Percentiles rank a stretch among this genome's conserved stretches.
phyloP scores from a whole-genome alignment of 2,888 invertebrate genomes.

The Bursaphelenchus okinawaensis region DNA sequence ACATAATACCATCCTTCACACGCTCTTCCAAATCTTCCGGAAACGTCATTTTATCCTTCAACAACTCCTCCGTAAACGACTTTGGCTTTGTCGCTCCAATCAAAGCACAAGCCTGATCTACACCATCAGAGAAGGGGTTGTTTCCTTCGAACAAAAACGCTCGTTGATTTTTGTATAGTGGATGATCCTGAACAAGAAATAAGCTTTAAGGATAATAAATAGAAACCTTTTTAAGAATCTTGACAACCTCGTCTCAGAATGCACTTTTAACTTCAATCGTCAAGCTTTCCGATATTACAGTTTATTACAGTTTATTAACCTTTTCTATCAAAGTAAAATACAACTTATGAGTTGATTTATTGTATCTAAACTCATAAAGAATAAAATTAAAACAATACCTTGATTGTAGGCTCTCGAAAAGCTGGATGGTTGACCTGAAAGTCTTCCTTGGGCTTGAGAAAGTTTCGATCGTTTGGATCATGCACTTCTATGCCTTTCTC shows the following conservation, averaged over 20 bases:
- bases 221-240: no score
- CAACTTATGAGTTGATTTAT: conserved; percentile 19
- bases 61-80: conserved; percentile 33
- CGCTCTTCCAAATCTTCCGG: conserved; percentile 23
- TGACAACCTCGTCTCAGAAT: no score
- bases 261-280: conserved; percentile 3
- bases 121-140: conserved; percentile 49
- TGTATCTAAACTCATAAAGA: not conserved
- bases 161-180: conserved; percentile 35
- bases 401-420: conserved; percentile 20
- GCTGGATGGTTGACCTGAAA: conserved; percentile 23
- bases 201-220: no score
- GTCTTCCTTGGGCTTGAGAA: conserved; percentile 21
- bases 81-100: conserved; percentile 36
- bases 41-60: conserved; percentile 20
- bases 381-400: not conserved
- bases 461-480: conserved; percentile 36
- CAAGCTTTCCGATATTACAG: no score
- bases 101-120: conserved; percentile 46
- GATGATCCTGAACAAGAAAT: conserved; percentile 38
- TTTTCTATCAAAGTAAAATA: no score
- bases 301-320: no score
- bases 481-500: conserved; percentile 36
- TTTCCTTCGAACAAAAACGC: conserved; percentile 46
- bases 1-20: conserved; percentile 47